These are phyloP conservation scores for Sitophilus oryzae DNA, from an alignment of 1,140 invertebrate genomes.

Conservation along the genomic window DNA sequence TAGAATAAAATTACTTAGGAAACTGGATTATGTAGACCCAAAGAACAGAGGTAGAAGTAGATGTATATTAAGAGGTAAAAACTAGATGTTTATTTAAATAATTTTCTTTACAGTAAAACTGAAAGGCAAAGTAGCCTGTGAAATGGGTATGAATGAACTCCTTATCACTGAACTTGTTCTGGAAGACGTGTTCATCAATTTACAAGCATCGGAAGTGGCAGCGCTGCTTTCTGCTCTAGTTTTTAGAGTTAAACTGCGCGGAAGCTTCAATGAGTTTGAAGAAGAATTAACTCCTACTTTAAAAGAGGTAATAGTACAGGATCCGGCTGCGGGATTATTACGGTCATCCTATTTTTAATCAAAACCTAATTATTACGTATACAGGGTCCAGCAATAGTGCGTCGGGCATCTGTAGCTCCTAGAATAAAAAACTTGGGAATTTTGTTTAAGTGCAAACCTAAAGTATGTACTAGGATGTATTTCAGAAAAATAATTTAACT, in stretches of 20 bases:
- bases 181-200: slow-evolving; percentile 80
- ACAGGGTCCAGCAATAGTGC: no score
- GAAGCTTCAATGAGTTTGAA: slow-evolving; percentile 22
- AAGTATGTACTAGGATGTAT: no score
- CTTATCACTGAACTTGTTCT: slow-evolving; percentile 95
- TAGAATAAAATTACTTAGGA: slow-evolving; percentile 73
- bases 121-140: slow-evolving; percentile 91
- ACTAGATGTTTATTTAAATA: background rate
- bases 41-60: slow-evolving; percentile 57
- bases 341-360: no score
- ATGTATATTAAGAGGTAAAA: background rate
- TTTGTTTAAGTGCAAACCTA: no score
- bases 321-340: no score
- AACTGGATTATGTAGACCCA: slow-evolving; percentile 68
- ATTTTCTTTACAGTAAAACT: slow-evolving; percentile 57
- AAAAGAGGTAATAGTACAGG: slow-evolving; percentile 25
- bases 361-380: no score
- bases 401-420: no score
- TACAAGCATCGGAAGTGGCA: slow-evolving; percentile 85
- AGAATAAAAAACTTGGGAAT: no score
- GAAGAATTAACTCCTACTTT: slow-evolving; percentile 25
- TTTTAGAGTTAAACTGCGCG: slow-evolving; percentile 72
- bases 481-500: no score
- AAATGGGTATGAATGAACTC: slow-evolving; percentile 91
- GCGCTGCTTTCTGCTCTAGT: slow-evolving; percentile 86